Percentiles rank a stretch among this genome's conserved stretches.
phyloP scores from a whole-genome alignment of 2,797 vertebrate genomes.

The Alosa sapidissima region DNA sequence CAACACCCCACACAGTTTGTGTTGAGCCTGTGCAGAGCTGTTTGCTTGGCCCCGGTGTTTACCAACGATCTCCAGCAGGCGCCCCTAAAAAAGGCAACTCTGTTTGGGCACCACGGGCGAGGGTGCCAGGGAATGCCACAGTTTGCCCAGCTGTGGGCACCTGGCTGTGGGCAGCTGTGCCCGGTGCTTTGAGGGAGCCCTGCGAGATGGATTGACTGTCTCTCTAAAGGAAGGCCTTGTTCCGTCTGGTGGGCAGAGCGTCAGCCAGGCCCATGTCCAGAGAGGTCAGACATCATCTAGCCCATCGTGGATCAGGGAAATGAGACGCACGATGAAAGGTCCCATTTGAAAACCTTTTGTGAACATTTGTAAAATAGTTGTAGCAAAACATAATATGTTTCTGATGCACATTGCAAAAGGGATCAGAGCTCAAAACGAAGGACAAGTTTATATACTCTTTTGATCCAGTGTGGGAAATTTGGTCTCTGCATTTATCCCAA shows the following conservation, averaged over 20 bases:
- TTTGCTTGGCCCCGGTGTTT: neutral
- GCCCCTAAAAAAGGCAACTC: neutral
- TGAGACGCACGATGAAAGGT: neutral
- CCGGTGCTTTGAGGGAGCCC: neutral
- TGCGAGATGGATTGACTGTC: neutral
- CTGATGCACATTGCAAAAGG: neutral
- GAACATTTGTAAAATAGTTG: neutral
- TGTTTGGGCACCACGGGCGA: neutral
- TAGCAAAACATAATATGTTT: neutral
- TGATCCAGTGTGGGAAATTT: too few species aligned
- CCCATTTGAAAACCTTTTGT: neutral
- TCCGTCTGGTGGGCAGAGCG: neutral
- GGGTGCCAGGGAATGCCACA: conserved; percentile 22
- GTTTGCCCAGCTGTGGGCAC: conserved; percentile 22
- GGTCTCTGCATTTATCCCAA: too few species aligned
- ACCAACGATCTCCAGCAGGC: conserved; percentile 6
- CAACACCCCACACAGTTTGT: conserved; percentile 15
- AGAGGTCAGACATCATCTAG: neutral
- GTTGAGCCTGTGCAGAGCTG: conserved; percentile 10
- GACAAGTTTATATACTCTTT: too few species aligned
- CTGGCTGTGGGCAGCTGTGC: conserved; percentile 18
- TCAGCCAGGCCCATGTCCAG: neutral
- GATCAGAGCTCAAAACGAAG: neutral
- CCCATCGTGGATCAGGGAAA: neutral
- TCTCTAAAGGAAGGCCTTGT: conserved; percentile 17